Evolutionary conservation across 2,113 vertebrate species (phyloP), one percentile per base, ranked within the genome.

Genomic region (Columba janthina): DNA sequence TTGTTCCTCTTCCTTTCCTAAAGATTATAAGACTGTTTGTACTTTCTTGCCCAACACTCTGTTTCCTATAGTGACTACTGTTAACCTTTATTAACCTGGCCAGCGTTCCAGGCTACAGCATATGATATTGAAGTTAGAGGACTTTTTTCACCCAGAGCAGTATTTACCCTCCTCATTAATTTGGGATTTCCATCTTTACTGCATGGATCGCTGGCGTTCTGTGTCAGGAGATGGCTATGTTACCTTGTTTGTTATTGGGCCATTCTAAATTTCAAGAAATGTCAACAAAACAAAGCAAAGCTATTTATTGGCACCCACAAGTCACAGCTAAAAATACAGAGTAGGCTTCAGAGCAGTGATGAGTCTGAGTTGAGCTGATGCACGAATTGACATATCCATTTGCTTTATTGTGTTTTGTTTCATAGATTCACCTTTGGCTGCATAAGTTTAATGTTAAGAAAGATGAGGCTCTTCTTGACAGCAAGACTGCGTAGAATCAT

Each of bases 1-100:
- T 71, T 66, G 81, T 94, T 94, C 96, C 93, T 93, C 66, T 94
- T 94, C 40, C 71, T 91, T 94, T 84, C 77, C 46, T 85, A 77
- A 91, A 87, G 40, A 38, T 0, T 64, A 10, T 75, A 51, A 38
- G 7, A 58, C 3, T 5, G 3, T 8, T 89, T 95, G 84, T 62
- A 88, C 74, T 71, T 88, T 88, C 66, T 94, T 90, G 75, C 88
- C 34, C 91, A 93, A 93, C 25, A 17, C 8, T 73, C n/a, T 44
- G 24, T 57, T 87, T 93, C 69, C 69, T 70, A 3, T 2, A 57
- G 60, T 73, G 46, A 42, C 58, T 64, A 16, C 46, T 58, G 60
- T 58, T 72, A 71, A 28, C 57, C 10, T 36, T 74, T 50, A 65
- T 17, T 58, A 85, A 85, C 34, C 57, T n/a, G 46, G 14, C 21